These are phyloP conservation scores for Heliconius melpomene DNA, from an alignment of 1,140 invertebrate species.

Conservation along the genomic window DNA sequence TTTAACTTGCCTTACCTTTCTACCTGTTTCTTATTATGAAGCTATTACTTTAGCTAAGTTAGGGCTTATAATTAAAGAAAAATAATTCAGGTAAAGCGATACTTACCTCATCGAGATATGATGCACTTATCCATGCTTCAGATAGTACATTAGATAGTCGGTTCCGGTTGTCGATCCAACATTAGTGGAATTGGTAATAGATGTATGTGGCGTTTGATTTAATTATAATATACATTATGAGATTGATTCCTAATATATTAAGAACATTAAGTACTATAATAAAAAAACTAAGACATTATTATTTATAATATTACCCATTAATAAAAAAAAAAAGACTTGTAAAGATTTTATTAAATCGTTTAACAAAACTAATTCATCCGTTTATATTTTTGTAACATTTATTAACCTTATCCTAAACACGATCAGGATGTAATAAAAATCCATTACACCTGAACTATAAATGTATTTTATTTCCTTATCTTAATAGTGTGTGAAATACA, in stretches of 20 bases:
- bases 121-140: too few relatives aligned
- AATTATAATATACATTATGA: too few relatives aligned
- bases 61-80: background rate
- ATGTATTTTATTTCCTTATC: constrained; percentile 70
- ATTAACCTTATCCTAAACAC: constrained; percentile 27
- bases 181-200: too few relatives aligned
- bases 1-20: background rate
- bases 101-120: too few relatives aligned
- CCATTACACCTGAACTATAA: constrained; percentile 61
- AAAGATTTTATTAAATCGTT: background rate
- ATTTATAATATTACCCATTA: too few relatives aligned
- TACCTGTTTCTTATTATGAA: background rate
- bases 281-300: too few relatives aligned
- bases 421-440: constrained; percentile 68
- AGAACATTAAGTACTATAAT: too few relatives aligned
- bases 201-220: too few relatives aligned
- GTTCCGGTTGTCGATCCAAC: too few relatives aligned
- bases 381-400: background rate
- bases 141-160: too few relatives aligned
- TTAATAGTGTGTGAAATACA: constrained; percentile 71
- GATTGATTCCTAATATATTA: too few relatives aligned
- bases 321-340: too few relatives aligned
- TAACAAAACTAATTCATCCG: background rate
- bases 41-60: background rate
- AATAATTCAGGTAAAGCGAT: background rate